Percentiles rank a stretch among this genome's conserved stretches.
phyloP scores from a whole-genome alignment of 2,797 vertebrate genomes.

The Bryconaethiops microstoma region DNA sequence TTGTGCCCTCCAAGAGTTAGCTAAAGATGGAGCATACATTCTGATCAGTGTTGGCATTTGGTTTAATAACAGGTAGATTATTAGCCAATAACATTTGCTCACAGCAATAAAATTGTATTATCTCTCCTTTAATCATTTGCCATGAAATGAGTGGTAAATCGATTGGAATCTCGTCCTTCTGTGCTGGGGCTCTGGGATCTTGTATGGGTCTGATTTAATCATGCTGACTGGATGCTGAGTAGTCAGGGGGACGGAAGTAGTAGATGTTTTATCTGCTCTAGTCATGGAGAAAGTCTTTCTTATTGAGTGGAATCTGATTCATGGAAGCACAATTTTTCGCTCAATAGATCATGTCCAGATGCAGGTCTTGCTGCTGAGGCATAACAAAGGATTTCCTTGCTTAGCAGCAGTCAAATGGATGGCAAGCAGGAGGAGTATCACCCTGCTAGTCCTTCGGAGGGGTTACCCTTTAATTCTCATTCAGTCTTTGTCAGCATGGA shows the following conservation, averaged over 20 bases:
- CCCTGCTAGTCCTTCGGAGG: background rate
- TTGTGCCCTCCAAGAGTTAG: background rate
- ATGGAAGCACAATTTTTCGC: constrained; percentile 39
- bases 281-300: constrained; percentile 22
- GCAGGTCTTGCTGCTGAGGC: constrained; percentile 33
- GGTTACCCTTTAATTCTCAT: background rate
- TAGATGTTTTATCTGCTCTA: constrained; percentile 13
- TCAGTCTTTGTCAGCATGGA: constrained; percentile 7
- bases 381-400: constrained; percentile 40
- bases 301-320: constrained; percentile 37
- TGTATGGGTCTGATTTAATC: constrained; percentile 11
- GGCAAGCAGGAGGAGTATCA: constrained; percentile 1
- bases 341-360: constrained; percentile 39
- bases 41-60: constrained; percentile 30
- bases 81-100: constrained; percentile 34
- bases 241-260: constrained; percentile 25
- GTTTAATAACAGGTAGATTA: constrained; percentile 32
- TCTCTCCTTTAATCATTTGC: constrained; percentile 31
- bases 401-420: constrained; percentile 14
- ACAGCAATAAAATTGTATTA: constrained; percentile 10
- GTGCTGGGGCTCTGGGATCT: constrained; percentile 15
- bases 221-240: constrained; percentile 17
- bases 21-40: constrained; percentile 7
- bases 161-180: constrained; percentile 2
- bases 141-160: constrained; percentile 22